Evolutionary conservation across 2,113 vertebrate species (phyloP), one percentile per base, ranked within the genome.

Genomic region (Percopsis transmontana): DNA sequence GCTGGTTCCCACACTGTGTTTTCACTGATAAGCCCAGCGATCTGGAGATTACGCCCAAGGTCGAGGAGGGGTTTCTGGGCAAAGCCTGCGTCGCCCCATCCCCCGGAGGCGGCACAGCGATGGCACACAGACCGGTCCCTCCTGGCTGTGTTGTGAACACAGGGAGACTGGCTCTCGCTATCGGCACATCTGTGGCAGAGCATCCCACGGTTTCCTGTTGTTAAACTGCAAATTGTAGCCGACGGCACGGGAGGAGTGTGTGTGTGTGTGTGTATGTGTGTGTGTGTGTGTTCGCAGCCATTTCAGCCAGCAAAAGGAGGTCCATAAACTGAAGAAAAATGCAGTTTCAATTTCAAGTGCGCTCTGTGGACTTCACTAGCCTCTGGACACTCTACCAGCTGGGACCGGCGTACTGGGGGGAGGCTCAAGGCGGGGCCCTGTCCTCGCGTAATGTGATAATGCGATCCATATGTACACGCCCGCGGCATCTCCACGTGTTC

Each of bases 181-280:
- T 85, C 74, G 19, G 41, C 56, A 62, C 55, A 81, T 84, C 84
- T 63, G 48, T 47, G 48, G 27, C 55, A 39, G 54, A 27, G 10
- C 33, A 15, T 47, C 40, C 70, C n/a, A 48, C 72, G 66, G 27
- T 77, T 79, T 80, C 81, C 81, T 78, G 76, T 71, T 74, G 77
- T 74, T 69, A 50, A 55, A 13, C 18, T 48, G 20, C 42, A 60
- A 52, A 44, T 58, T 20, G 16, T 19, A 41, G 45, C 41, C 5
- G 23, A 6, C 62, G 68, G 70, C 55, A 70, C 51, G 20, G 23
- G 1, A 76, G 51, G 40, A 20, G 53, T 56, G 15, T 33, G 21
- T 39, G 48, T 63, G 24, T 11, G 53, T 42, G 64, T 62, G 60
- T 60, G 53, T 64, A 59, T 10, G 59, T 18, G 54, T 48, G 56